Conservation (phyloP, 1,140 invertebrate genomes). For the Brachionus plicatilis region DNA sequence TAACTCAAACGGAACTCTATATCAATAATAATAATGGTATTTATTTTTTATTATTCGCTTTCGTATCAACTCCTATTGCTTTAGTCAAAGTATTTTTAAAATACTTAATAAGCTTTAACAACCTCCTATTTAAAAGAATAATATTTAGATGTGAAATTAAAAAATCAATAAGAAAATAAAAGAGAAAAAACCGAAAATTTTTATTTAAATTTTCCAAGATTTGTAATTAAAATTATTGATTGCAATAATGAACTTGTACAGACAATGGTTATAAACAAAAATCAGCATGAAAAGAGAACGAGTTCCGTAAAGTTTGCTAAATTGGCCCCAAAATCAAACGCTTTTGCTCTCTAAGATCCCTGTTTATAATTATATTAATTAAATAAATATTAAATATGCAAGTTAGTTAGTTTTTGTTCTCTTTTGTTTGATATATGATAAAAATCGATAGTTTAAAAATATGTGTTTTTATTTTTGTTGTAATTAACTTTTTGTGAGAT, state of each 20-base stretch:
- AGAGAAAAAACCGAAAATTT: neutral
- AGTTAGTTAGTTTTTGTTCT: slow-evolving; percentile 20
- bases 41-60: neutral
- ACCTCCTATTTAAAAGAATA: neutral
- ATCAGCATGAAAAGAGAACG: neutral
- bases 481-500: slow-evolving; percentile 34
- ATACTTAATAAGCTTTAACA: slow-evolving; percentile 19
- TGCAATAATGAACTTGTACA: slow-evolving; percentile 20
- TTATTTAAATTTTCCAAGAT: neutral
- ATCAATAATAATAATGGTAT: slow-evolving; percentile 9
- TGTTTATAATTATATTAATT: slow-evolving; percentile 36
- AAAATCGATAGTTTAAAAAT: slow-evolving; percentile 29
- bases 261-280: neutral
- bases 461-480: slow-evolving; percentile 27
- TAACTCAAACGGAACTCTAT: slow-evolving; percentile 12
- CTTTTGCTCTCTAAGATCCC: neutral
- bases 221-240: slow-evolving; percentile 11
- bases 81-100: neutral
- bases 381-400: slow-evolving; percentile 34
- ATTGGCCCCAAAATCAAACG: slow-evolving; percentile 12
- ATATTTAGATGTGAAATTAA: neutral
- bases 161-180: slow-evolving; percentile 17
- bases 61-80: neutral
- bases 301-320: neutral
- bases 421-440: slow-evolving; percentile 22